phyloP scores from a whole-genome alignment of 2,113 vertebrate species.

The Mustelus asterias region DNA sequence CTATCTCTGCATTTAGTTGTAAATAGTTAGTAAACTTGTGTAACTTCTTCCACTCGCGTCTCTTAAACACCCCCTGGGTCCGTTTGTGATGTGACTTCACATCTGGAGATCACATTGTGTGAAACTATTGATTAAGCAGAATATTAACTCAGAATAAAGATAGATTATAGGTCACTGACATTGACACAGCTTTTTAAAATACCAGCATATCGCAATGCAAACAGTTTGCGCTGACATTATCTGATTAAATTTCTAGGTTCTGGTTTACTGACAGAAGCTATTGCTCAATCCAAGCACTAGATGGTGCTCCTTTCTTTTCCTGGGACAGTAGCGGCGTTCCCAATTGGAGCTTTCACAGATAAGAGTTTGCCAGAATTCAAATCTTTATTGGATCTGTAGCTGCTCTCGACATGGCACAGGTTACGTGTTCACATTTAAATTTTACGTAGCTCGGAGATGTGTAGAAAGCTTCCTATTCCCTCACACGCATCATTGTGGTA shows the following conservation, averaged over 20 bases:
- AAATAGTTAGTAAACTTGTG: no score
- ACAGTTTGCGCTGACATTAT: neutral
- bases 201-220: neutral
- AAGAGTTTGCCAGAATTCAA: neutral
- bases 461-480: neutral
- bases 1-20: no score
- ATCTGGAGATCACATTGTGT: neutral
- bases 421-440: neutral
- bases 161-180: neutral
- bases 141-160: neutral
- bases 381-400: neutral
- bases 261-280: slow-evolving; percentile 51
- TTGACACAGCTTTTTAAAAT: neutral
- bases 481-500: neutral
- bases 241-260: neutral
- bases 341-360: slow-evolving; percentile 44
- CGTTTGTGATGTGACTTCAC: no score
- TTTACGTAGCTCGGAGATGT: neutral
- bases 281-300: slow-evolving; percentile 82
- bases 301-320: slow-evolving; percentile 84
- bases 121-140: neutral
- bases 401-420: no score
- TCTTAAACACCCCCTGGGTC: no score
- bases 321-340: slow-evolving; percentile 49
- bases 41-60: no score